Base-by-base conservation (phyloP, 2,888 invertebrate genomes). In the Nephrotoma guestfalica region DNA sequence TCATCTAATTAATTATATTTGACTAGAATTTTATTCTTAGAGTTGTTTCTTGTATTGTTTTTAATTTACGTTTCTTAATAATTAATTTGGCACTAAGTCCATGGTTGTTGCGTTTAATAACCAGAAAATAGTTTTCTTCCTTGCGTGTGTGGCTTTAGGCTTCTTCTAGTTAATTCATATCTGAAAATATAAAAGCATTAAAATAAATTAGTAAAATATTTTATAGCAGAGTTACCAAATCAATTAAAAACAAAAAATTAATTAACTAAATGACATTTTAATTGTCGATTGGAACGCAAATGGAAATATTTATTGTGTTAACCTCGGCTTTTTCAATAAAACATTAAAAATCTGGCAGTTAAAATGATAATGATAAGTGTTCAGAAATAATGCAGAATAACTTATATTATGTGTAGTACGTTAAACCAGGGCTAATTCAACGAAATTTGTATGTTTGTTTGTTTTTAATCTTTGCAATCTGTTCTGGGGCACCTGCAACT, bases 71-170 rank as follows among this genome's bases (percentile, higher is more conserved):
- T 43, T 18, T 85, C 43, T 85, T 43, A 85, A 85, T 30, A 15
- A 85, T 84, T 85, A 85, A 85, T 85, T 85, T 85, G 85, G 85
- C 85, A 85, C 85, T 85, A 85, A 85, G 45, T 85, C 85, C 85
- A 85, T 85, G 85, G 85, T 85, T 43, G 43, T 71, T 30, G 30
- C 11, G 6, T 51, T 0, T 11, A 45, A 85, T 18, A 85, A 85
- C 85, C 85, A 85, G 85, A 43, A 18, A 41, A 85, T 85, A 85
- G 85, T 85, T 85, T 42, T 30, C 30, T 30, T 41, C 15, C 5
- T 43, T 41, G 57, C 57, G 30, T 30, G 30, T 42, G 41, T 84
- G 6, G n/a, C n/a, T 84, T 41, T 84, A 42, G n/a, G 84, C 13
- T 84, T 84, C 41, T 84, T 41, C 15, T 84, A 3, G 30, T 85